Evolutionary conservation across 2,888 invertebrate species (phyloP), one percentile per base, ranked within the genome.

Genomic region (Drosophila lutescens): DNA sequence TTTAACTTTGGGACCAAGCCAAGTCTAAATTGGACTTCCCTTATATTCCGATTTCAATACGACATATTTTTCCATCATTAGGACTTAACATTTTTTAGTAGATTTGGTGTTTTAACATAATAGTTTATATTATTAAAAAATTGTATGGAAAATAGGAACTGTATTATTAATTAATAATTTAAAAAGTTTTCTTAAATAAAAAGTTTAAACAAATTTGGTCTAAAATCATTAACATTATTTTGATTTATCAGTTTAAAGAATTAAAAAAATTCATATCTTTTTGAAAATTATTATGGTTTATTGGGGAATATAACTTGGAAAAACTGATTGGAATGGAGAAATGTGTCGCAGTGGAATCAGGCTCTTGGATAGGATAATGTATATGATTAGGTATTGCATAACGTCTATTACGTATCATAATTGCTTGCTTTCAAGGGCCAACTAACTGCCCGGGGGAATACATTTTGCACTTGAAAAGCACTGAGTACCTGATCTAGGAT

Each of bases 381-480:
- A 59, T 56, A 36, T 66, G 51, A 49, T 68, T 68, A 41, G 54
- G 47, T 75, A 70, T 76, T 72, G 62, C 69, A 74, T 63, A 69
- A 70, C 61, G 72, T 72, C 44, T 57, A 47, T 65, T 71, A 53
- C 53, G 41, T 74, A 58, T 59, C 40, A 51, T 50, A 54, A 62
- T 69, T 47, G 46, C 30, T 40, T 54, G 58, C 65, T 50, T 41
- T 60, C 32, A 40, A 32, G 60, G 60, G 13, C 26, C 61, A 60
- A 60, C 36, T 68, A 59, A 60, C 58, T 58, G 53, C 40, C 70
- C 53, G 26, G 40, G 38, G 54, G 72, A 81, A 82, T 75, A 75
- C 72, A 81, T 75, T 77, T 77, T 77, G 75, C 80, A 77, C 77
- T 74, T 77, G 58, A 61, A 72, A 58, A 62, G 62, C 62, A 61